Evolutionary conservation across 23 tunicate species (phyloP), one percentile per base, ranked within the genome.

Genomic region (Clavelina lepadiformis): DNA sequence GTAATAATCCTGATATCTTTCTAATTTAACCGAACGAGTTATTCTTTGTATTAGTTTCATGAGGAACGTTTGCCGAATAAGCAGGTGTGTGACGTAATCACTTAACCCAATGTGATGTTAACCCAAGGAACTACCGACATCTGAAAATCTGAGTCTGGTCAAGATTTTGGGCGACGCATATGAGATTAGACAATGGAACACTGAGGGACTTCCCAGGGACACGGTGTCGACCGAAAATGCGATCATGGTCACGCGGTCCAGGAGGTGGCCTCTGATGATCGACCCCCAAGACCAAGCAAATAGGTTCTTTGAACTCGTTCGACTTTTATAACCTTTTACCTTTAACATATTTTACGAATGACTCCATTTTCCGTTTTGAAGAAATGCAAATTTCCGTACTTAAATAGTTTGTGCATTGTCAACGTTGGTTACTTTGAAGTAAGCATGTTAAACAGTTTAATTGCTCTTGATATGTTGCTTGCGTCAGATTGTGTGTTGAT

Each of bases 231-330:
- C 98, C 7, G 98, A 91, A 58, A 91, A 91, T 59, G 98, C 98
- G 0, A 82, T 91, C 58, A 66, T 91, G 81, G 98, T 91, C 25
- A 91, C 98, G 5, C 38, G 92, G 58, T 72, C 98, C 6, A 45
- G 98, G 35, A 68, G 98, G 32, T 91, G 98, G 98, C 98, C 98
- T 13, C 86, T 91, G 8, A 91, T 91, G 98, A 91, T 91, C 28
- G 98, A 91, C 63, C 98, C 98, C 0, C 98, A 91, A 38, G 98
- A 91, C 61, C 98, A 91, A 65, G 98, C 98, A 1, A 91, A 91
- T 82, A 76, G 97, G 97, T 89, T 15, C 19, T 50, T 19, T 20
- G 13, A 61, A 27, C 21, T 25, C 13, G 18, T 30, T 20, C 19
- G n/a, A n/a, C n/a, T n/a, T n/a, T n/a, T n/a, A n/a, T n/a, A n/a